phyloP scores from a whole-genome alignment of 2,113 vertebrate genomes.

The Gobio gobio region DNA sequence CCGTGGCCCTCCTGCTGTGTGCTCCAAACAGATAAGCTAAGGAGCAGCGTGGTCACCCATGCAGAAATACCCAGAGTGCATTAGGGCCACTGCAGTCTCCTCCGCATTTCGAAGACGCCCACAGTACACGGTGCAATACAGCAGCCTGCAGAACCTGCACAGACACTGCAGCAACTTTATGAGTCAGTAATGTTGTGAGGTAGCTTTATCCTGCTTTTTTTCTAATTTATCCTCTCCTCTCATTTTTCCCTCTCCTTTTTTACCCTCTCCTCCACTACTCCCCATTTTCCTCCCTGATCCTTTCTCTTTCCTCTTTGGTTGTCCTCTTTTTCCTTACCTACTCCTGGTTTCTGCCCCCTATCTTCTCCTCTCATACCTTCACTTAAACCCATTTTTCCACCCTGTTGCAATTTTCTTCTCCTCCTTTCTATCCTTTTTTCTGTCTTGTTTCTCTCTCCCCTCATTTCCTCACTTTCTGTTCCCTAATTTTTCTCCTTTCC shows the following conservation, averaged over 20 bases:
- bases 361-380: background rate
- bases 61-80: constrained; percentile 49
- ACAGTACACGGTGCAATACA: background rate
- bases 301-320: background rate
- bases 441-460: background rate
- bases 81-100: constrained; percentile 44
- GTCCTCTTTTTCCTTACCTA: background rate
- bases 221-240: constrained; percentile 43
- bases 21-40: constrained; percentile 46
- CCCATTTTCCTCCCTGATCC: background rate
- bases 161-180: constrained; percentile 34
- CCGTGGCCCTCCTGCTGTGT: constrained; percentile 39
- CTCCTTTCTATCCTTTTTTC: too few relatives aligned
- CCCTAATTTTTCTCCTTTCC: background rate
- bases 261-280: background rate
- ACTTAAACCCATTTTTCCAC: background rate
- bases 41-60: constrained; percentile 40
- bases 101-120: constrained; percentile 27
- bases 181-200: constrained; percentile 37
- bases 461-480: background rate
- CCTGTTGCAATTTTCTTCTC: background rate
- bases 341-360: background rate
- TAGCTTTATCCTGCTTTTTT: constrained; percentile 45
- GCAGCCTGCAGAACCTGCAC: constrained; percentile 31
- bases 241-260: constrained; percentile 23